A percentile compares a stretch with the other conserved stretches of the same genome.
These are phyloP conservation scores for Tetragonula carbonaria DNA, from an alignment of 2,888 invertebrate species.

Conservation along the genomic window DNA sequence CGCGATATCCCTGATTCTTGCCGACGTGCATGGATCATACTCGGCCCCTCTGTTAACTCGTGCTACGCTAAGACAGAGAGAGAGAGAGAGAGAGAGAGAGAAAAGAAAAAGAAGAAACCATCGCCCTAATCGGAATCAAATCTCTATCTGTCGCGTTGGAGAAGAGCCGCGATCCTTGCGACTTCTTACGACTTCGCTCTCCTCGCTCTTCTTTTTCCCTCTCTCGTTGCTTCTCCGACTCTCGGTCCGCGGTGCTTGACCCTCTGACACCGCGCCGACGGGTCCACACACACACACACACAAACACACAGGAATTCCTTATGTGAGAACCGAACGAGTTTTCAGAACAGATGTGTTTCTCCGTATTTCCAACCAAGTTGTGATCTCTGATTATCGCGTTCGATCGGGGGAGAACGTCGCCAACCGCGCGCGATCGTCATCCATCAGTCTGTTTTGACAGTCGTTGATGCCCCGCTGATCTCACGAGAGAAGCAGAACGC, in stretches of 20 bases:
- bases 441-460: constrained; percentile 2
- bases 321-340: constrained; percentile 16
- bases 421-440: not conserved
- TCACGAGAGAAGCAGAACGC: not conserved
- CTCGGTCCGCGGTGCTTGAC: constrained; percentile 26
- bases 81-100: too few species aligned
- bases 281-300: not conserved
- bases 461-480: not conserved
- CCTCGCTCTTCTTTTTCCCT: too few species aligned
- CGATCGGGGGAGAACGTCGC: not conserved
- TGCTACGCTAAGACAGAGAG: constrained; percentile 58
- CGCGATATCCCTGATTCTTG: constrained; percentile 82
- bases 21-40: constrained; percentile 81
- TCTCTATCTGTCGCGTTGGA: constrained; percentile 61
- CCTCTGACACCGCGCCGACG: constrained; percentile 15
- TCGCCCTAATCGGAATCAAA: constrained; percentile 77
- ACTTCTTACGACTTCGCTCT: constrained; percentile 40
- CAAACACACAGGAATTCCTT: constrained; percentile 2
- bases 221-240: too few species aligned
- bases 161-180: constrained; percentile 15
- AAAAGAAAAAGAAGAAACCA: constrained; percentile 33
- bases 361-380: not conserved
- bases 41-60: constrained; percentile 76
- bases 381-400: not conserved
- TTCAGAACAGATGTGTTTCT: not conserved